Percentiles rank a stretch among this genome's conserved stretches.
Conservation (phyloP, 2,888 invertebrate species). For the Synergus laeviventris region DNA sequence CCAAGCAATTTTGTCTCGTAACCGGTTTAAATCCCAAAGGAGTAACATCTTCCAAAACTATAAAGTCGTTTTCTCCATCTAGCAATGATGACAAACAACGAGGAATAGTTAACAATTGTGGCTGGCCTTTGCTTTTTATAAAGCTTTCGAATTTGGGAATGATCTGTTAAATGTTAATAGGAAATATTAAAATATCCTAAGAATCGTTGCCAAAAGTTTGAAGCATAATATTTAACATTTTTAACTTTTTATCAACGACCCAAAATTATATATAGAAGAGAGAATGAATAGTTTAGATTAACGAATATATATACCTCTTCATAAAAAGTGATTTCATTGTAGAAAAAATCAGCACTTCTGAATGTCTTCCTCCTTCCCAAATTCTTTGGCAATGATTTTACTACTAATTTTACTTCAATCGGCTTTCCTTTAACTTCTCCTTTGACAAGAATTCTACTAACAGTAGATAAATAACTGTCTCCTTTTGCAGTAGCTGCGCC, state of each 20-base stretch:
- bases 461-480: constrained; percentile 83
- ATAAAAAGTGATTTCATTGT: constrained; percentile 84
- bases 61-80: constrained; percentile 75
- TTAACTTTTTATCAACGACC: no score
- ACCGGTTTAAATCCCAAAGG: constrained; percentile 68
- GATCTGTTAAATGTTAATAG: constrained; percentile 58
- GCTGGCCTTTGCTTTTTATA: constrained; percentile 58
- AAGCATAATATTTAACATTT: no score
- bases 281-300: not conserved
- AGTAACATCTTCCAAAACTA: constrained; percentile 75
- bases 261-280: no score
- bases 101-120: constrained; percentile 61
- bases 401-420: constrained; percentile 78
- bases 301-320: constrained; percentile 58
- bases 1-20: constrained; percentile 66
- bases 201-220: not conserved
- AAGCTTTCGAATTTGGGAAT: constrained; percentile 66
- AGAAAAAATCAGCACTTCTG: constrained; percentile 82
- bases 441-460: constrained; percentile 80
- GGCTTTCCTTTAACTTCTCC: constrained; percentile 73
- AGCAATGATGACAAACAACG: constrained; percentile 68
- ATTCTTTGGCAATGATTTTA: constrained; percentile 83
- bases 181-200: not conserved
- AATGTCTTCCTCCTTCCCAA: constrained; percentile 81
- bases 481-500: constrained; percentile 79